These are phyloP conservation scores for Nicator chloris DNA, from an alignment of 2,113 vertebrate species.

Conservation along the genomic window DNA sequence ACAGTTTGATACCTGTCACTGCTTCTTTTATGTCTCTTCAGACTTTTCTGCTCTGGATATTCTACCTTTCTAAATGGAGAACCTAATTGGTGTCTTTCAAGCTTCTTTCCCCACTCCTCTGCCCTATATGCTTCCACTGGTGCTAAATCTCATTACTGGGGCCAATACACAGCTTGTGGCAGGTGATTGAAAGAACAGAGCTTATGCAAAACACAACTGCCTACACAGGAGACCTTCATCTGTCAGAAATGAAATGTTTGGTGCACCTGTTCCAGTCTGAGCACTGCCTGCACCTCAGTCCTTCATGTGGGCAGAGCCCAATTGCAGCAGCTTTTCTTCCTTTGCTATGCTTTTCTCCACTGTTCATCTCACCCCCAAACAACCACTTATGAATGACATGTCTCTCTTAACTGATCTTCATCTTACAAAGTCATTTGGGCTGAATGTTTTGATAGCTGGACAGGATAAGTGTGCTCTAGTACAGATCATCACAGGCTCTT, in stretches of 20 bases:
- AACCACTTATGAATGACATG: not conserved
- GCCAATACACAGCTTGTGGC: not conserved
- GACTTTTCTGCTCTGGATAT: not conserved
- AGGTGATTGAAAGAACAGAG: not conserved
- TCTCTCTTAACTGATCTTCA: not conserved
- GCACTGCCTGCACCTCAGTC: not conserved
- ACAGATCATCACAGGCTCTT: not conserved
- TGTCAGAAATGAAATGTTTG: not conserved
- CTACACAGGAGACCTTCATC: not conserved
- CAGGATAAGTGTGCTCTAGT: not conserved
- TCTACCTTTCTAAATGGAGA: not conserved
- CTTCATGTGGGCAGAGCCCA: not conserved
- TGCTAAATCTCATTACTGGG: not conserved
- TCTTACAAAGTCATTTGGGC: not conserved
- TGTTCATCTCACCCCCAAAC: not conserved
- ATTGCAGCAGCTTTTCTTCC: not conserved
- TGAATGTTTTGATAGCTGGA: not conserved
- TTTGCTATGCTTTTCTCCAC: not conserved
- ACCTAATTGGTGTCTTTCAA: not conserved
- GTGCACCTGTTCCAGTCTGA: not conserved
- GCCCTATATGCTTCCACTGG: not conserved
- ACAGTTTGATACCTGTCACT: not conserved
- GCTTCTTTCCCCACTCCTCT: not conserved
- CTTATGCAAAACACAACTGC: not conserved
- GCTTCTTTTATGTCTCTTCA: constrained; percentile 18